Evolutionary conservation across 1,140 invertebrate genomes (phyloP), one percentile per base, ranked within the genome.

Genomic region (Drosophila paulistorum): DNA sequence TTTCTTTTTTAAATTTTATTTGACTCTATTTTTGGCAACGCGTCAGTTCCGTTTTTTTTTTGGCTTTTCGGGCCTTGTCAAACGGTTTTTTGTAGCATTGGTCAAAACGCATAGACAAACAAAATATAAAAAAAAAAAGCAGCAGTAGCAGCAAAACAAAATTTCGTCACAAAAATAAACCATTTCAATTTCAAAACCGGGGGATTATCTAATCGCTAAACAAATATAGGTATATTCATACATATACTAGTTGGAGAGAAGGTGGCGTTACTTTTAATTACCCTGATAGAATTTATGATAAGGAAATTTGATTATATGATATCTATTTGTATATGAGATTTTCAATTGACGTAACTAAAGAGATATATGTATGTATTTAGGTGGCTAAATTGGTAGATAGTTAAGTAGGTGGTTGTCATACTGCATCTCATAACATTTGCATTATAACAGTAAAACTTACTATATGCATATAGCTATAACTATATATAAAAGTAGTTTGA

Each of bases 381-480:
- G 42, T 45, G 2, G 5, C 10, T 23, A 51, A 3, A 3, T 10
- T 17, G 7, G 7, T 17, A 14, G 11, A 14, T 17, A 30, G 26
- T 6, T 30, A 30, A 6, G 26, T 30, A 30, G 30, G 6, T 30
- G 7, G 30, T 30, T 30, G 5, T 30, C 45, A 51, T 51, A 10
- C 17, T 51, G 45, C 45, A 51, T n/a, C 48, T 35, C 20, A 48
- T 35, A 51, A 23, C 41, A 23, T 33, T 35, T 42, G n/a, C 71
- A 20, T 74, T 81, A 85, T 75, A 79, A 86, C 82, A 86, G 82
- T 86, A 86, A 86, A 81, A 87, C 68, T 82, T 86, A 87, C 82
- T 79, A 68, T 78, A 74, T 48, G 17, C 45, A 45, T 45, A 1
- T 0, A 30, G 30, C 30, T 30, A 30, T 6, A 30, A 3, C 0